A percentile compares a stretch with the other conserved stretches of the same genome.
These are phyloP conservation scores for Metaphire vulgaris DNA, from an alignment of 1,140 invertebrate genomes.

Conservation along the genomic window DNA sequence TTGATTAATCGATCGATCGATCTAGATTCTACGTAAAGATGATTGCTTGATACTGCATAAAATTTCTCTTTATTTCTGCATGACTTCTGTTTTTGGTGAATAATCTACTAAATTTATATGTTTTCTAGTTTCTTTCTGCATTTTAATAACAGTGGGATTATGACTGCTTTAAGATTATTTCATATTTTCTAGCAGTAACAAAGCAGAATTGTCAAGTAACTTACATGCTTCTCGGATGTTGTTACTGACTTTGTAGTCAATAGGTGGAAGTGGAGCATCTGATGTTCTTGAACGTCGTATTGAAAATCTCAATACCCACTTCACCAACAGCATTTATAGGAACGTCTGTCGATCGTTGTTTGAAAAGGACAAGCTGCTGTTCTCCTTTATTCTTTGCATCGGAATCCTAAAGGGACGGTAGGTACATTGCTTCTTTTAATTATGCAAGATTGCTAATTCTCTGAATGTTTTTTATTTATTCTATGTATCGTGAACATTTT, in stretches of 20 bases:
- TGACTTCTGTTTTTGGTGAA: too few species aligned
- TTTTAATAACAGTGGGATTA: too few species aligned
- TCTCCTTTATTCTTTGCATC: conserved; percentile 51
- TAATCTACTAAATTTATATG: too few species aligned
- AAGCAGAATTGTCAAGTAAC: too few species aligned
- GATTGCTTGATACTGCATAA: too few species aligned
- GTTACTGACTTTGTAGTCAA: conserved; percentile 51
- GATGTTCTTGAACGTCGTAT: conserved; percentile 47
- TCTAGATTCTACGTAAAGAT: too few species aligned
- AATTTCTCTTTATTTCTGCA: too few species aligned
- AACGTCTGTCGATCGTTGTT: conserved; percentile 53
- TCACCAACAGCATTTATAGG: conserved; percentile 51
- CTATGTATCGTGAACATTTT: background rate
- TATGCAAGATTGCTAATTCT: too few species aligned
- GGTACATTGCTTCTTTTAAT: conserved; percentile 35
- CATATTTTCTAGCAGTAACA: too few species aligned
- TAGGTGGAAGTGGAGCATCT: conserved; percentile 46
- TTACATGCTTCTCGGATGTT: conserved; percentile 15
- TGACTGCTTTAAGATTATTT: too few species aligned
- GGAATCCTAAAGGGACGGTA: conserved; percentile 55
- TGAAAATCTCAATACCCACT: conserved; percentile 50
- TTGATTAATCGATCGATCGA: too few species aligned
- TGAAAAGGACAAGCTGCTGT: conserved; percentile 53
- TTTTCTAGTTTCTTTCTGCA: too few species aligned
- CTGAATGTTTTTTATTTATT: conserved; percentile 18